Evolutionary conservation across 2,888 invertebrate species (phyloP).

Genomic region (Dynastes hyllus): DNA sequence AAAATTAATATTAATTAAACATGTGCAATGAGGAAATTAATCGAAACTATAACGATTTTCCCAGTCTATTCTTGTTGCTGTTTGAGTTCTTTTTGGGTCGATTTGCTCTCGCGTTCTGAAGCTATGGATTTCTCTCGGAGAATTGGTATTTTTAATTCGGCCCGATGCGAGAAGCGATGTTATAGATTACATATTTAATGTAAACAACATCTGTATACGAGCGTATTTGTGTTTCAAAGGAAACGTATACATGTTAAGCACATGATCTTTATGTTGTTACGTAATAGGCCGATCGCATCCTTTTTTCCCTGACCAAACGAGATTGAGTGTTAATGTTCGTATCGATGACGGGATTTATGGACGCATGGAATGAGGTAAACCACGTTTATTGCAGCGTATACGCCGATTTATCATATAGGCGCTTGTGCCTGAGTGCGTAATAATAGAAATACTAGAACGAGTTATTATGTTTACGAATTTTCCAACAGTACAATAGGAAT

Average conservation of each 20-base stretch:
- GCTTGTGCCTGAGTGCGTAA: neutral
- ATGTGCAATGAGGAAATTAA: neutral
- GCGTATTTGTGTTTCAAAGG: conserved; percentile 30
- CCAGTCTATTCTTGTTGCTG: neutral
- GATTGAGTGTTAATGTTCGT: conserved; percentile 34
- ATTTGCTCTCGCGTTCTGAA: conserved; percentile 1
- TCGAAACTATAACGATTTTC: conserved; percentile 2
- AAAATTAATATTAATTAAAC: conserved; percentile 2
- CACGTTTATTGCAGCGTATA: conserved; percentile 14
- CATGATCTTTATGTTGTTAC: conserved; percentile 23
- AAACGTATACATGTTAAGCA: conserved; percentile 20
- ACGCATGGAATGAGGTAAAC: conserved; percentile 19
- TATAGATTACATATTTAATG: conserved; percentile 34
- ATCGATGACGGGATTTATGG: conserved; percentile 32
- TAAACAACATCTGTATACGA: conserved; percentile 24
- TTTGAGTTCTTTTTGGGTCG: neutral
- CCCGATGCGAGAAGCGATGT: conserved; percentile 11
- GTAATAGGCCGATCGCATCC: conserved; percentile 15
- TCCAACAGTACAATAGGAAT: neutral
- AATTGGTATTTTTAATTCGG: conserved; percentile 38
- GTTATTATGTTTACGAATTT: conserved; percentile 9
- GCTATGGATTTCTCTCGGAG: conserved; percentile 8
- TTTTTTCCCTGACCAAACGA: conserved; percentile 1
- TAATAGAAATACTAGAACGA: conserved; percentile 8
- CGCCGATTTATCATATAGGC: conserved; percentile 12